Conservation (phyloP, 2,113 vertebrate genomes). For the Sinosuthora webbiana region DNA sequence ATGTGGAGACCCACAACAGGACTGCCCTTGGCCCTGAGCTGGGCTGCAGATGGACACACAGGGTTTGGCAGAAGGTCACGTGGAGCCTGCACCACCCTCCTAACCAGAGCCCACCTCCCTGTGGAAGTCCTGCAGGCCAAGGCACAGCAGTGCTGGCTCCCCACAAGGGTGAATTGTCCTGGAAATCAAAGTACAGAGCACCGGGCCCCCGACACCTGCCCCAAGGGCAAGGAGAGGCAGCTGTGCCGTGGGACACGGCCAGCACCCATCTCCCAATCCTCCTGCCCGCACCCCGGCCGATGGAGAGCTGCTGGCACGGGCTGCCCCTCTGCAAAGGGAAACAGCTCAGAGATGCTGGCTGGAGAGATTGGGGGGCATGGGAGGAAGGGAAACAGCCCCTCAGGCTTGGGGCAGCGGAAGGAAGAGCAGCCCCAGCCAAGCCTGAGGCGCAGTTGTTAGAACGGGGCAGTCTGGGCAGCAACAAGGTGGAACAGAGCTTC, state of each 20-base stretch:
- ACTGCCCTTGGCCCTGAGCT: not conserved
- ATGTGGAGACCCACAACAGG: fast-evolving
- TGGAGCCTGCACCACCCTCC: not conserved
- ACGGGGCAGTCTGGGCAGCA: not conserved
- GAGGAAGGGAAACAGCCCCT: not conserved
- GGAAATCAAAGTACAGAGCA: not conserved
- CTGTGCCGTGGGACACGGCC: not conserved
- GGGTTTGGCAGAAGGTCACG: not conserved
- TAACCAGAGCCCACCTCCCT: not conserved
- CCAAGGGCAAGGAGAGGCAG: not conserved
- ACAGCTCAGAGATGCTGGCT: not conserved
- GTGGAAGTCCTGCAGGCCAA: not conserved
- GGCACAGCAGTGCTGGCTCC: not conserved
- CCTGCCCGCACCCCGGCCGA: fast-evolving
- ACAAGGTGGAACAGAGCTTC: not conserved
- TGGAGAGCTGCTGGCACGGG: not conserved
- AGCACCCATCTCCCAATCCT: not conserved
- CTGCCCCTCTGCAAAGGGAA: not conserved
- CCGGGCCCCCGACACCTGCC: fast-evolving
- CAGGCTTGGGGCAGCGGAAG: not conserved
- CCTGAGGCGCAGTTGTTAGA: not conserved
- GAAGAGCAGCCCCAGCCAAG: not conserved
- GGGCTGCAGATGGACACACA: not conserved
- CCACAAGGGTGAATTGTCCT: not conserved
- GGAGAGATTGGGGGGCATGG: fast-evolving